Base-by-base conservation (phyloP, 2,797 vertebrate species). In the Brotula barbata region DNA sequence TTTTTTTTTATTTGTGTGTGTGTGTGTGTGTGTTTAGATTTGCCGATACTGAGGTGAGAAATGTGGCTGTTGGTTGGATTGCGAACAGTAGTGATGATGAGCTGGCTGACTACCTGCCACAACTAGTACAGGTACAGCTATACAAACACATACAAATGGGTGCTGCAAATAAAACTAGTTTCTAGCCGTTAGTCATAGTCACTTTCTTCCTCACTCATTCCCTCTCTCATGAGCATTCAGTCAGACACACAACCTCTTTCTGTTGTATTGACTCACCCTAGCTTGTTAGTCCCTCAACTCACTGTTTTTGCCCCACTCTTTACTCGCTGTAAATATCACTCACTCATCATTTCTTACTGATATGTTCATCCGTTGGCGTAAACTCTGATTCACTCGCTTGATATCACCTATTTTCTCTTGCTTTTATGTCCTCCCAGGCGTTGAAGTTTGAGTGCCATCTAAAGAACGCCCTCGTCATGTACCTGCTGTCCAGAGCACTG, bases 401-500 rank as follows among this genome's bases (percentile, higher is more conserved):
- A n/a, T n/a, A n/a, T n/a, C 34, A 10, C 13, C 34, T 5, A 6
- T 14, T 36, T 12, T 36, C 23, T 25, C 7, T 47, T 6, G 39
- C 13, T 44, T 6, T 46, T 11, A 2, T 54, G 22, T 59, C 6
- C 17, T 19, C 20, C 16, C 62, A 99, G 97, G 96, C 97, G 15
- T 59, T 99, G 75, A 99, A 96, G 85, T 96, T 94, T 42, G 97
- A 99, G 83, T 94, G 94, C 73, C 95, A 97, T 84, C 88, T 99
- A 36, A 94, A 95, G 71, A 98, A 89, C 43, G 86, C 94, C 33
- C 90, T 99, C 44, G 92, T 96, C 60, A 90, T 87, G 84, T 95
- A 97, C 76, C 91, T 99, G 79, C 85, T 99, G 84, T 93, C 94
- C 74, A 92, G 97, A 70, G 95, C 97, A 0, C 89, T 94, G 76